These are phyloP conservation scores for Temnothorax longispinosus DNA, from an alignment of 1,140 invertebrate genomes.

Conservation along the genomic window DNA sequence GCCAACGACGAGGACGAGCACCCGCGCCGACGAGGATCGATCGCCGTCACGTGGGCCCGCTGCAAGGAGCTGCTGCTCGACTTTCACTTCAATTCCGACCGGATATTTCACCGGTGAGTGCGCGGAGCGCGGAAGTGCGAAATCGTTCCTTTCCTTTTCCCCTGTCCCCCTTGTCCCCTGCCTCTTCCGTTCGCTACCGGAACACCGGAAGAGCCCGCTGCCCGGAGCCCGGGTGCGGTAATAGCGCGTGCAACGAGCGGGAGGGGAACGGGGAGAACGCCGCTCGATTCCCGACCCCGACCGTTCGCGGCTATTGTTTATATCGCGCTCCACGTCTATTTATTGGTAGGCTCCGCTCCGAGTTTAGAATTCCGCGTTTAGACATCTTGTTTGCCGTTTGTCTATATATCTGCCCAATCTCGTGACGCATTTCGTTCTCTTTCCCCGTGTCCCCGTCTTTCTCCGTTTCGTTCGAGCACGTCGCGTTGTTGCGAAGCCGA, in stretches of 20 bases:
- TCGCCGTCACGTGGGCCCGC: slow-evolving; percentile 62
- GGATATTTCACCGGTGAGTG: slow-evolving; percentile 81
- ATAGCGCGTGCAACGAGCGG: not conserved
- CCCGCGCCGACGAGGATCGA: not conserved
- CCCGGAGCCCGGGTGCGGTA: not conserved
- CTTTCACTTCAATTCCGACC: slow-evolving; percentile 76
- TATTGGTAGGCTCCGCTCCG: not conserved
- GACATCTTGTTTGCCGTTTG: not conserved
- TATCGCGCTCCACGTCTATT: not conserved
- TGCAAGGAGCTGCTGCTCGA: slow-evolving; percentile 66
- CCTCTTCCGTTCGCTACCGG: not conserved
- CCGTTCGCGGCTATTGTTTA: not conserved
- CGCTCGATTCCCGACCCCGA: not conserved
- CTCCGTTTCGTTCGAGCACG: not conserved
- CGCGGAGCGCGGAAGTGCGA: slow-evolving; percentile 8
- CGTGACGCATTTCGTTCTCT: not conserved
- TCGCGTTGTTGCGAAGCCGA: too few relatives aligned
- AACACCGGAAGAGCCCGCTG: not conserved
- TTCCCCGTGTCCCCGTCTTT: not conserved
- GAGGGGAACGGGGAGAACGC: too few relatives aligned
- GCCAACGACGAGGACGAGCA: not conserved
- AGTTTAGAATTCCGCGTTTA: not conserved
- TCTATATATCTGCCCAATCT: not conserved
- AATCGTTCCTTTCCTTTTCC: not conserved
- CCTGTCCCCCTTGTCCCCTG: not conserved